Evolutionary conservation across 2,113 vertebrate species (phyloP).

Genomic region (Vulpes ferrilata): DNA sequence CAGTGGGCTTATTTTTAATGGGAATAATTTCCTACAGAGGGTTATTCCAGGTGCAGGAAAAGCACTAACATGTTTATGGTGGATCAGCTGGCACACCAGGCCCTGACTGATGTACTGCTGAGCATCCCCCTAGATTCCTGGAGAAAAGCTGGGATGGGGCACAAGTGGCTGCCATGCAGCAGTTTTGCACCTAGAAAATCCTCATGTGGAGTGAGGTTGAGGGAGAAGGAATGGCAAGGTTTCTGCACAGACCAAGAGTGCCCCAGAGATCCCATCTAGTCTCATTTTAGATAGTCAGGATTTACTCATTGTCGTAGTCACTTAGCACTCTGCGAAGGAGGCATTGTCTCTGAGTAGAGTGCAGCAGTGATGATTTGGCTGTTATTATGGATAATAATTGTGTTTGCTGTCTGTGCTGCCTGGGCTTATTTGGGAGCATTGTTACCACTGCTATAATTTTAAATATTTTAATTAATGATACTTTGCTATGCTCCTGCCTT

Average conservation of each 20-base stretch:
- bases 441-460: constrained; percentile 74
- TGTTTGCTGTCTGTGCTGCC: constrained; percentile 76
- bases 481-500: constrained; percentile 70
- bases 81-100: not conserved
- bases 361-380: constrained; percentile 53
- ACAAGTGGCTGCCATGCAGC: not conserved
- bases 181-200: constrained; percentile 28
- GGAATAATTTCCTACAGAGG: constrained; percentile 17
- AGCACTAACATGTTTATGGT: constrained; percentile 60
- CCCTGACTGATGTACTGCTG: constrained; percentile 16
- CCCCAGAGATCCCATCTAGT: not conserved
- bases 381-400: constrained; percentile 77
- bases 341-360: constrained; percentile 48
- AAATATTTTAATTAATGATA: constrained; percentile 85
- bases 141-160: not conserved
- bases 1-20: constrained; percentile 55
- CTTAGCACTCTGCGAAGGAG: constrained; percentile 60
- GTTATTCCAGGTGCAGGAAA: constrained; percentile 70
- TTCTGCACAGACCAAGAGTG: not conserved
- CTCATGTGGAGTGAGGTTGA: not conserved
- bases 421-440: constrained; percentile 60
- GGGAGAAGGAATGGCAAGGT: not conserved
- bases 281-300: constrained; percentile 46
- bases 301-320: constrained; percentile 66
- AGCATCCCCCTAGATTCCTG: not conserved